Evolutionary conservation across 1,140 invertebrate genomes (phyloP).

Genomic region (Calycopis cecrops): DNA sequence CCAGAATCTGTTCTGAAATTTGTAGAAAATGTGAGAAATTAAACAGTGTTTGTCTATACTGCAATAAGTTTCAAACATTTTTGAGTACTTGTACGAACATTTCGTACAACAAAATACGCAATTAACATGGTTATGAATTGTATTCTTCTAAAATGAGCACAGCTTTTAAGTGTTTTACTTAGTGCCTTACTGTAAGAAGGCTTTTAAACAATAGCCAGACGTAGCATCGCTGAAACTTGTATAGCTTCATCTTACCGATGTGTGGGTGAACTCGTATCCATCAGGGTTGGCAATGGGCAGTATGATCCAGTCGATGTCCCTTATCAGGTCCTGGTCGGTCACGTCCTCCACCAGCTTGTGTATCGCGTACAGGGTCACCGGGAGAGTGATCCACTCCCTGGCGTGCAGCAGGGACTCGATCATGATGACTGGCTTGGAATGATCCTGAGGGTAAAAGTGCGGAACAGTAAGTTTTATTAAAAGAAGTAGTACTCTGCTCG

Average conservation of each 20-base stretch:
- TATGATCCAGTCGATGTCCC: constrained; percentile 64
- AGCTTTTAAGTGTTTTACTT: too few species aligned
- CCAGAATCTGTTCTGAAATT: constrained; percentile 76
- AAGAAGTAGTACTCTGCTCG: too few species aligned
- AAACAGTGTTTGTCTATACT: too few species aligned
- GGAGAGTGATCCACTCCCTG: constrained; percentile 82
- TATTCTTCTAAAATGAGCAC: too few species aligned
- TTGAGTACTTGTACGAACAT: too few species aligned
- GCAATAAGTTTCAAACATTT: too few species aligned
- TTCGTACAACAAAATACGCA: too few species aligned
- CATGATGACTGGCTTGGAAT: constrained; percentile 73
- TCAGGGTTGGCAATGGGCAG: constrained; percentile 77
- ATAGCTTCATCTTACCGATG: constrained; percentile 23
- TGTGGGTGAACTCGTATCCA: constrained; percentile 57
- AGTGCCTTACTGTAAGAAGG: too few species aligned
- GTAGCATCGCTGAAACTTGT: too few species aligned
- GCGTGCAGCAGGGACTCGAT: constrained; percentile 77
- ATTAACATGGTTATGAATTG: too few species aligned
- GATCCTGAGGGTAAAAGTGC: constrained; percentile 24
- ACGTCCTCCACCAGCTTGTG: constrained; percentile 78
- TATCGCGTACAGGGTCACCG: constrained; percentile 79
- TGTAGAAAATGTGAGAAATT: neutral
- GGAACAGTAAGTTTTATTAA: too few species aligned
- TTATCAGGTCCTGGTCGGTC: constrained; percentile 65
- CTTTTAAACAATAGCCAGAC: too few species aligned